Evolutionary conservation across 2,113 vertebrate genomes (phyloP), one percentile per base, ranked within the genome.

Genomic region (Muntiacus reevesi): DNA sequence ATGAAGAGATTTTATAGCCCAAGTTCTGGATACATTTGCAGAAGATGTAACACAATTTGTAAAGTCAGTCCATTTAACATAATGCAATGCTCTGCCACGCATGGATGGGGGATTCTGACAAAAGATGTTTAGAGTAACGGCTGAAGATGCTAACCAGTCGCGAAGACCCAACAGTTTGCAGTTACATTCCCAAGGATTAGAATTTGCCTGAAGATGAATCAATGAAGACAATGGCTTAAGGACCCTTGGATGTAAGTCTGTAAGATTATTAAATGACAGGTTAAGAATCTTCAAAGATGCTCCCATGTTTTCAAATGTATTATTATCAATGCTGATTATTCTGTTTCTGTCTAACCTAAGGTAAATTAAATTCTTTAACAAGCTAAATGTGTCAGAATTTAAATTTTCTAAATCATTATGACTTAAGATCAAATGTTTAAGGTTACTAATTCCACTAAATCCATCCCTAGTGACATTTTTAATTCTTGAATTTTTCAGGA

Each of bases 191-290:
- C 99, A 99, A 96, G 99, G 99, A 98, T 99, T 99, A 82, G 98
- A 98, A 97, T 98, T 98, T 91, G 99, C 96, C 40, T 98, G 98
- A 64, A 99, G 98, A 82, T 98, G 98, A 97, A 93, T 99, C 98
- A 99, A 91, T 97, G 99, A 99, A 54, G 98, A 97, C 81, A 99
- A 98, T 85, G 99, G 98, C 79, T 98, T 98, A 79, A 99, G 97
- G 81, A 99, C 98, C 92, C 97, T 98, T 97, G 99, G 98, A 7
- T 98, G 98, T 81, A 99, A 98, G 79, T 98, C 98, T 96, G 99
- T 98, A 98, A 99, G 98, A 97, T 99, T 99, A 98, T 99, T 99
- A 98, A 99, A 99, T 27, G 99, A 98, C 94, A 99, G 97, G 98
- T 98, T 99, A 86, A 99, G 98, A n/a, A 99, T 97, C 98, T 99